Evolutionary conservation across 2,888 invertebrate species (phyloP).

Genomic region (Iphiclides podalirius): DNA sequence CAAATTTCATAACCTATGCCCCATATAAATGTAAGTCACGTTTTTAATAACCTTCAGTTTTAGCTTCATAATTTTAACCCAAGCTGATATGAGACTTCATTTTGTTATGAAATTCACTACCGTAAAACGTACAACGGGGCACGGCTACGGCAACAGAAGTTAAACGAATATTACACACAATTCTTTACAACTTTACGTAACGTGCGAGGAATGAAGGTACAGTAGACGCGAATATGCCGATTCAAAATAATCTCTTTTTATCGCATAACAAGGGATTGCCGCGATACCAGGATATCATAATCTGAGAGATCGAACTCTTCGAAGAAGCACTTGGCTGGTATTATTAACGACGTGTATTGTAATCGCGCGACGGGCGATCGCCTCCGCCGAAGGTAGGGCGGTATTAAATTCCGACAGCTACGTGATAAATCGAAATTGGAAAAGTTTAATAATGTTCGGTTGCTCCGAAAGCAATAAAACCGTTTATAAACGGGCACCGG

Average conservation of each 20-base stretch:
- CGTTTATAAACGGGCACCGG: conserved; percentile 80
- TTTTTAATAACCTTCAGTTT: conserved; percentile 80
- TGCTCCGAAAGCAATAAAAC: conserved; percentile 81
- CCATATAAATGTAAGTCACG: conserved; percentile 79
- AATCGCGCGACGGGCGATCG: conserved; percentile 80
- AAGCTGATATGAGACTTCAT: conserved; percentile 74
- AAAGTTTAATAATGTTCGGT: conserved; percentile 82
- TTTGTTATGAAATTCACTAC: conserved; percentile 70
- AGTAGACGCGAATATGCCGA: conserved; percentile 3
- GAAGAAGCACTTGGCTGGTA: conserved; percentile 57
- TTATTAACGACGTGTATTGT: conserved; percentile 80
- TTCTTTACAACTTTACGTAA: conserved; percentile 22
- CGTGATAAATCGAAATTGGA: conserved; percentile 81
- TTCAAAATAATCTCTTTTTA: conserved; percentile 13
- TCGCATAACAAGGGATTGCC: conserved; percentile 13
- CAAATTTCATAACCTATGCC: conserved; percentile 60
- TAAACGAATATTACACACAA: conserved; percentile 25
- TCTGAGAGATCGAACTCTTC: conserved; percentile 45
- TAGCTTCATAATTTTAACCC: conserved; percentile 79
- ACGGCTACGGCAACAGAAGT: conserved; percentile 30
- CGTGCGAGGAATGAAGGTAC: conserved; percentile 17
- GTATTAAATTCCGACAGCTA: conserved; percentile 81
- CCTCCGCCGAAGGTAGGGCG: conserved; percentile 79
- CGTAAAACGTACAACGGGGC: conserved; percentile 39
- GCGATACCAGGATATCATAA: conserved; percentile 35